These are phyloP conservation scores for Batillaria attramentaria DNA, from an alignment of 1,140 invertebrate genomes.

Conservation along the genomic window DNA sequence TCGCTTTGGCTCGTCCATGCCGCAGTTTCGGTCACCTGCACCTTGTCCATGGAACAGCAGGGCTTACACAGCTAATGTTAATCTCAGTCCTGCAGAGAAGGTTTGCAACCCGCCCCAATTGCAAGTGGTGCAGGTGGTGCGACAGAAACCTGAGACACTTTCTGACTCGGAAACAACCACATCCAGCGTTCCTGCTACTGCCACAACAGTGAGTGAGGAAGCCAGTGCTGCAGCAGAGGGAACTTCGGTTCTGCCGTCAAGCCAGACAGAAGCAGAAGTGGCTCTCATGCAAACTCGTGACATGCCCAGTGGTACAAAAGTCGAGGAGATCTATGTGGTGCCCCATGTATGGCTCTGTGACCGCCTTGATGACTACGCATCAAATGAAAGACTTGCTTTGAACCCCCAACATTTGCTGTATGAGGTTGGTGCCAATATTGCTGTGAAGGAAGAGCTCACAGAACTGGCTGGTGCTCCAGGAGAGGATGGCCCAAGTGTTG, in stretches of 20 bases:
- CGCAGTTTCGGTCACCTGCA: neutral
- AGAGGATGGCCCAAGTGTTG: too few species aligned
- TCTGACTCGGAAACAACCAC: neutral
- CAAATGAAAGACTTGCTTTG: too few species aligned
- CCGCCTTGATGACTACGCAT: too few species aligned
- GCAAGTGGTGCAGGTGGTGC: constrained; percentile 20
- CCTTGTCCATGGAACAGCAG: constrained; percentile 15
- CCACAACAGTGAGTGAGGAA: neutral
- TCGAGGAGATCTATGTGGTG: constrained; percentile 29
- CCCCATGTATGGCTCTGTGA: constrained; percentile 29
- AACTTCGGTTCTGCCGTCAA: too few species aligned
- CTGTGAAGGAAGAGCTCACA: too few species aligned
- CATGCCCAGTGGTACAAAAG: constrained; percentile 22
- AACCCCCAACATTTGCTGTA: too few species aligned
- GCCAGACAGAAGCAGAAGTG: constrained; percentile 15
- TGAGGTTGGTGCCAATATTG: too few species aligned
- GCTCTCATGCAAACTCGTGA: constrained; percentile 22
- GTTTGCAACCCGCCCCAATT: constrained; percentile 2
- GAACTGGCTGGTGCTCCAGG: too few species aligned
- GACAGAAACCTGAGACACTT: neutral
- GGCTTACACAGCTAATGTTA: neutral
- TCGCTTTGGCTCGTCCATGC: neutral
- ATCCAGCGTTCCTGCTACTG: neutral
- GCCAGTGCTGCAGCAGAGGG: neutral
- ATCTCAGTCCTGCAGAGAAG: neutral